These are phyloP conservation scores for Trachops cirrhosus DNA, from an alignment of 2,797 vertebrate genomes.

Conservation along the genomic window DNA sequence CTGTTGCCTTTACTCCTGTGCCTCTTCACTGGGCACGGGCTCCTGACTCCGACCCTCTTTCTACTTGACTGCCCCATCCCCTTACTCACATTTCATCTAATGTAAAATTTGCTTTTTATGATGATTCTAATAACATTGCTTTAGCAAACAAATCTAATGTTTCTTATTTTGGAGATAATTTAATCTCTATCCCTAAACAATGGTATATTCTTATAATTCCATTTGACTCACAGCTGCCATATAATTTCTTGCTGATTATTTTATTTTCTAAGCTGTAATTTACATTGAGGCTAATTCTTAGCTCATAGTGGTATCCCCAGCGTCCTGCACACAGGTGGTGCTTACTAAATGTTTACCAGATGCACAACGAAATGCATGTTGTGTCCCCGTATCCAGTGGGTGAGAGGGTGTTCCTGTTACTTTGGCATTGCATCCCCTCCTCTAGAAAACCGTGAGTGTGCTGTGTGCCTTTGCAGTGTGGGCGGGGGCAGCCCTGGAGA, in stretches of 20 bases:
- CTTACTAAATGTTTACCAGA: not conserved
- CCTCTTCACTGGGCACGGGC: not conserved
- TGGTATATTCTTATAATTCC: not conserved
- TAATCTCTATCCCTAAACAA: not conserved
- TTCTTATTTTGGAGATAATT: not conserved
- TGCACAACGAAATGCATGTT: not conserved
- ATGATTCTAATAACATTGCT: not conserved
- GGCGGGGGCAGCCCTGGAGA: rapidly evolving
- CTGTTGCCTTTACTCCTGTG: not conserved
- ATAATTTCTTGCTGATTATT: not conserved
- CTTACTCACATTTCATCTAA: not conserved
- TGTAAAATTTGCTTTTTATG: not conserved
- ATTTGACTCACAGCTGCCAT: not conserved
- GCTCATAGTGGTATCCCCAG: not conserved
- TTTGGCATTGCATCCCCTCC: not conserved
- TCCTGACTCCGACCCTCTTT: not conserved
- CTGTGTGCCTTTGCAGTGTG: rapidly evolving
- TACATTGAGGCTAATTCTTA: not conserved
- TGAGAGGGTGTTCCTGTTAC: not conserved
- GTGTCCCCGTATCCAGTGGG: rapidly evolving
- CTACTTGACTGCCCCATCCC: not conserved
- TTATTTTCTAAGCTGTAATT: not conserved
- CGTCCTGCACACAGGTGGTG: not conserved
- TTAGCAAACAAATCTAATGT: not conserved
- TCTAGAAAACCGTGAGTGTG: too few species aligned